Evolutionary conservation across 2,113 vertebrate genomes (phyloP).

Genomic region (Oplegnathus fasciatus): DNA sequence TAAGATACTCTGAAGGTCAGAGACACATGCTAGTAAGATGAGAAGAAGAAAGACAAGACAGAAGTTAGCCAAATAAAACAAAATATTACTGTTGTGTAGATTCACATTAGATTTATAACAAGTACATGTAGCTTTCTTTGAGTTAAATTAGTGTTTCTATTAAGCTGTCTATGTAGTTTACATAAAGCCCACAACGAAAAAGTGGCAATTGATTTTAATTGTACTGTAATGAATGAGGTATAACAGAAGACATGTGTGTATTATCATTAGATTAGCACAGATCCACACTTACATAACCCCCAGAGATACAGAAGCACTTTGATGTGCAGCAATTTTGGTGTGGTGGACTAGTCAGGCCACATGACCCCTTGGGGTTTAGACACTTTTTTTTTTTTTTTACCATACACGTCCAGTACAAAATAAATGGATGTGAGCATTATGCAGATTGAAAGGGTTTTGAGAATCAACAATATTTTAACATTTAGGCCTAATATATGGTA

Average conservation of each 20-base stretch:
- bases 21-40: not conserved
- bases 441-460: not conserved
- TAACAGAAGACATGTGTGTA: not conserved
- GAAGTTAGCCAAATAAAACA: not conserved
- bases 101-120: not conserved
- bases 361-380: not conserved
- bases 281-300: not conserved
- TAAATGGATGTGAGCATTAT: not conserved
- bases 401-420: not conserved
- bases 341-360: conserved; percentile 14
- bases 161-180: not conserved
- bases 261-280: not conserved
- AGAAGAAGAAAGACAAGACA: not conserved
- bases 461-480: not conserved
- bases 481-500: not conserved
- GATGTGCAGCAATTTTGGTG: conserved; percentile 11
- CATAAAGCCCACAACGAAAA: not conserved
- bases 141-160: not conserved
- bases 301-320: conserved; percentile 1
- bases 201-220: not conserved
- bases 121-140: not conserved
- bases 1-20: conserved; percentile 31
- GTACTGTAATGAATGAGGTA: not conserved
- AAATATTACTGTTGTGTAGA: not conserved
- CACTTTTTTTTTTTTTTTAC: not conserved